These are phyloP conservation scores for Zoroaster sp. DNA, from an alignment of 53 echinoderm and acorn worm species.

Conservation along the genomic window DNA sequence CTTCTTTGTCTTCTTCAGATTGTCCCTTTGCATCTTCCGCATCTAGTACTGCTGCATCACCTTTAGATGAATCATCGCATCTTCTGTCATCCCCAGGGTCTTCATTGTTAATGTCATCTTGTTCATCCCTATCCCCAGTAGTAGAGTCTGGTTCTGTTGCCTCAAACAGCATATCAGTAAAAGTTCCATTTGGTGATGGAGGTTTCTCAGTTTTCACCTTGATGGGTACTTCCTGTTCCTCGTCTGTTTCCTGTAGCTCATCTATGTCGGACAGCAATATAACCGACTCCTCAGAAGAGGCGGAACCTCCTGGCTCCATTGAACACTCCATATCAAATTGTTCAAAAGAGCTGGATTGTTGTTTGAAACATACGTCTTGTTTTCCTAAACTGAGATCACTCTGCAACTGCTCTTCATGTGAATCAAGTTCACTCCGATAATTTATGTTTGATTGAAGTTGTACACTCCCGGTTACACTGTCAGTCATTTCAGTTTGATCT, in stretches of 20 bases:
- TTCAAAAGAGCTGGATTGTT: neutral
- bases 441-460: neutral
- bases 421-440: neutral
- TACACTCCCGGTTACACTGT: neutral
- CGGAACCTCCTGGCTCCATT: neutral
- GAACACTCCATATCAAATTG: neutral
- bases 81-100: neutral
- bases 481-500: neutral
- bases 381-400: neutral
- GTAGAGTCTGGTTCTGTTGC: neutral
- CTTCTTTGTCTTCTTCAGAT: neutral
- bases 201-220: neutral
- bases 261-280: slow-evolving; percentile 33
- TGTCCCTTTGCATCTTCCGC: neutral
- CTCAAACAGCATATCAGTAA: neutral
- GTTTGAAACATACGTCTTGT: neutral
- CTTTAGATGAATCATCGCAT: neutral
- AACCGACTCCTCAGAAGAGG: slow-evolving; percentile 3
- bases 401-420: neutral
- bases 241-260: neutral
- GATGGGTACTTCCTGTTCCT: neutral
- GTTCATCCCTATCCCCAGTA: neutral
- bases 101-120: neutral
- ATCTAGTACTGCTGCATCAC: neutral
- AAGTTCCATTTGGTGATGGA: neutral